Evolutionary conservation across 2,888 invertebrate species (phyloP), one percentile per base, ranked within the genome.

Genomic region (Anthophora plumipes): DNA sequence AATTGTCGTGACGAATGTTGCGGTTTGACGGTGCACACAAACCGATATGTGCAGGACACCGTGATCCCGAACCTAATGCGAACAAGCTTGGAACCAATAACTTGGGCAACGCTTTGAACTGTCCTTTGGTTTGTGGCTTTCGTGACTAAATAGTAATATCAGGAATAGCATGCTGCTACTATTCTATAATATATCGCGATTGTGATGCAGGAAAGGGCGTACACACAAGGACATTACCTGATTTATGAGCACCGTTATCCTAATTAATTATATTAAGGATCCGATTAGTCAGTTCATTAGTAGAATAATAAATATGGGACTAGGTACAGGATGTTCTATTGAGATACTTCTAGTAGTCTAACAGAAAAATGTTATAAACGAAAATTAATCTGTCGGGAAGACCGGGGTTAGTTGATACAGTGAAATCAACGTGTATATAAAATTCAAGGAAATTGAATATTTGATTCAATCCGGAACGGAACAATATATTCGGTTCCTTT

Each of bases 61-160:
- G 75, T 80, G 41, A 63, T 63, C 72, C 64, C 70, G 55, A 43
- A 59, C 73, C 59, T 68, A 54, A 52, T 63, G 68, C 60, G 85
- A 76, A 82, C 82, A 86, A 86, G 75, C 76, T 43, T 74, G 77
- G 71, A 84, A 82, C 86, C 88, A 86, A 88, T 89, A 88, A 88
- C 86, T 89, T 83, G 81, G 77, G 70, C 80, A 74, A 74, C 80
- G 83, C 88, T 88, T 88, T 87, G 88, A 87, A 87, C 86, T 63
- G 70, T 76, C 78, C 70, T 73, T 77, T 80, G 75, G 79, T 78
- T 84, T 85, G 86, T 61, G 88, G 89, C 77, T 82, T 31, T 85
- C 82, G 82, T 74, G 84, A 84, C 86, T 87, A 89, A 90, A 88
- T 84, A 88, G 90, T 88, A 88, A 90, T 90, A 89, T 90, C 85